Conservation (phyloP, 2,113 vertebrate species). For the Platycercus adscitus region DNA sequence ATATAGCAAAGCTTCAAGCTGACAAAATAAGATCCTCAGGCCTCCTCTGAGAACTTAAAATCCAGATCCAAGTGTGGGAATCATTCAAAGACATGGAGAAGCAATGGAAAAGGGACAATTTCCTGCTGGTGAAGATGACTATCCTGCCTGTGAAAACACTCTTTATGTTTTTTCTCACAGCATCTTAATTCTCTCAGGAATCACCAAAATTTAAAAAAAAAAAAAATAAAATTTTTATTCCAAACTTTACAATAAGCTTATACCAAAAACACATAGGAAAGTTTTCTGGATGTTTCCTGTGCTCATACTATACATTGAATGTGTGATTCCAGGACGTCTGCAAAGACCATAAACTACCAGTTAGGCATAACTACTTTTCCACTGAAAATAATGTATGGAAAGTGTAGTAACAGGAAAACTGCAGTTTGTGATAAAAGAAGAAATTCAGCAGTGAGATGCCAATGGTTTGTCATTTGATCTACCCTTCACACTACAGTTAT, state of each 20-base stretch:
- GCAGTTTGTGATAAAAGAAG: background rate
- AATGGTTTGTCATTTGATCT: constrained; percentile 41
- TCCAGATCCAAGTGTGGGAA: background rate
- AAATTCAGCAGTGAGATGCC: background rate
- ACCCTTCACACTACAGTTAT: constrained; percentile 60
- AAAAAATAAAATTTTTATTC: background rate
- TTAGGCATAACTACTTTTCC: background rate
- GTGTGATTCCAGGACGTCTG: background rate
- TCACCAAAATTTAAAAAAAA: background rate
- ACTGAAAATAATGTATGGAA: background rate
- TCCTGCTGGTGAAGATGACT: background rate
- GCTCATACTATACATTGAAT: background rate
- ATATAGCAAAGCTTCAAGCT: background rate
- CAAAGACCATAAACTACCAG: background rate
- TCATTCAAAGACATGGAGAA: background rate
- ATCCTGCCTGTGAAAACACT: background rate
- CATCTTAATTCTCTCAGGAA: background rate
- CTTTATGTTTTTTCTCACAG: background rate
- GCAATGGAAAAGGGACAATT: background rate
- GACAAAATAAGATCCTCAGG: background rate
- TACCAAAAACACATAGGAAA: background rate
- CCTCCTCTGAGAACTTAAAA: background rate
- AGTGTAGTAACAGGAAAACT: background rate
- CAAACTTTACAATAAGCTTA: background rate
- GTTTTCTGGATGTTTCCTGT: background rate